Evolutionary conservation across 2,113 vertebrate genomes (phyloP), one percentile per base, ranked within the genome.

Genomic region (Ceuthmochares aereus): DNA sequence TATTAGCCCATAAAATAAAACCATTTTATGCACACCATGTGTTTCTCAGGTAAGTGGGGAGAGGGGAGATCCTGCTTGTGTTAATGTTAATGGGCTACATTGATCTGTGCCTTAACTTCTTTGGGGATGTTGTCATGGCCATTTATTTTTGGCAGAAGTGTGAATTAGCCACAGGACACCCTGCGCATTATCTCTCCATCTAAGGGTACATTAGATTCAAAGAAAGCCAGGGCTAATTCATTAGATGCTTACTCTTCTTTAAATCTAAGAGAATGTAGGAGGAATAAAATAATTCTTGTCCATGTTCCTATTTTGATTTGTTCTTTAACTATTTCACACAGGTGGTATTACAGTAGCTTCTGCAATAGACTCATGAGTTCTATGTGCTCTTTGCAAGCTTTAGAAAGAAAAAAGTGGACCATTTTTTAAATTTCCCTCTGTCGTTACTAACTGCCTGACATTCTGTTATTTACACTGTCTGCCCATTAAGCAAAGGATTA

Each of bases 1-100:
- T 75, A 93, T n/a, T 90, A 84, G 68, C 79, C 91, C 70, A 13
- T 74, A 89, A 94, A 95, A 63, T 15, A 42, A 72, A 73, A 21
- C 15, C 21, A 55, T 93, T 92, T 64, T 26, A 70, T 55, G 88
- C 56, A 7, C 37, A 7, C 60, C 36, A 5, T 30, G 51, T 74
- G 45, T 26, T 9, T 79, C 22, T 27, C 12, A 1, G 75, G 75
- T 40, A 45, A 3, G 29, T 9, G 32, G 37, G 58, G 42, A 72
- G 59, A 27, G 59, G 76, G 82, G 42, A 83, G 47, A 25, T 68
- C 70, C 73, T 0, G 0, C 62, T 62, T 14, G 23, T 90, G 45
- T 4, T 43, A 9, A 17, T 52, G 18, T 27, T 69, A 16, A 49
- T 84, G 64, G 42, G 16, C 72, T 87, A 7, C 68, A 12, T 43